Evolutionary conservation across 2,888 invertebrate species (phyloP).

Genomic region (Theristus sp.): DNA sequence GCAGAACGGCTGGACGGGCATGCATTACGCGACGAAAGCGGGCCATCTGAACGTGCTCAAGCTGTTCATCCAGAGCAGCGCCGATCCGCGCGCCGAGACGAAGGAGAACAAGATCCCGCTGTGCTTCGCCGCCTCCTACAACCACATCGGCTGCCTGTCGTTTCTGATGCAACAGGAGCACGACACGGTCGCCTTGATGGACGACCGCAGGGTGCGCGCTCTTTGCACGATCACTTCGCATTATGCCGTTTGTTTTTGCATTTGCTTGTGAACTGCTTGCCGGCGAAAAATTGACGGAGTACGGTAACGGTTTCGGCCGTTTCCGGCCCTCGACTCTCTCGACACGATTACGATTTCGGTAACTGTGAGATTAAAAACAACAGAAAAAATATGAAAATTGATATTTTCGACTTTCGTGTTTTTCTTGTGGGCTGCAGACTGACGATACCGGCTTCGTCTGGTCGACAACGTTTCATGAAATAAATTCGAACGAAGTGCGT

Average conservation of each 20-base stretch:
- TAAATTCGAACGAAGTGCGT: too few relatives aligned
- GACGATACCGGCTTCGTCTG: too few relatives aligned
- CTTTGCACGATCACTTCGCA: neutral
- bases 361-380: too few relatives aligned
- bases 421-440: too few relatives aligned
- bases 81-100: conserved; percentile 61
- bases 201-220: conserved; percentile 56
- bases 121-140: conserved; percentile 93
- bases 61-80: conserved; percentile 80
- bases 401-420: too few relatives aligned
- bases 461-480: too few relatives aligned
- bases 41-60: conserved; percentile 87
- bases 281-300: too few relatives aligned
- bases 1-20: conserved; percentile 77
- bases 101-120: conserved; percentile 85
- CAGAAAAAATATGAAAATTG: too few relatives aligned
- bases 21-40: conserved; percentile 81
- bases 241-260: neutral
- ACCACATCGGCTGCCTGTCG: conserved; percentile 82
- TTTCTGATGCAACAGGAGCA: conserved; percentile 93
- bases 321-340: too few relatives aligned
- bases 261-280: neutral
- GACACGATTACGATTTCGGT: too few relatives aligned
- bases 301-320: too few relatives aligned
- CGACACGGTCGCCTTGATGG: conserved; percentile 88